Percentiles rank a stretch among this genome's conserved stretches.
phyloP scores from a whole-genome alignment of 2,797 vertebrate genomes.

The Natrix natrix region DNA sequence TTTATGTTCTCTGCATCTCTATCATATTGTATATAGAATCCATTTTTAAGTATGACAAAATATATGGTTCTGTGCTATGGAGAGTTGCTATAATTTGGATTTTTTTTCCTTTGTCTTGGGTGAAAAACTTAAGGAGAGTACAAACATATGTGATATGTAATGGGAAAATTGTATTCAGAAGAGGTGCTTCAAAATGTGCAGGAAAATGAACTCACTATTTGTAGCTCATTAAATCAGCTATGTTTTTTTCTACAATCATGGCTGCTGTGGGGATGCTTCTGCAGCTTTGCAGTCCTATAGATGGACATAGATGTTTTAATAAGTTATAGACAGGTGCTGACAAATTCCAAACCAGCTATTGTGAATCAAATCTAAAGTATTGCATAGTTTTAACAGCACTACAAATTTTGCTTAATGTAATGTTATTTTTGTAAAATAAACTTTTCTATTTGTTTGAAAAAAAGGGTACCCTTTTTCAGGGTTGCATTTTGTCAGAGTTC shows the following conservation, averaged over 20 bases:
- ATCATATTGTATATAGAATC: neutral
- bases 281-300: neutral
- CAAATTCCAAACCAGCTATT: neutral
- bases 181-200: neutral
- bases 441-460: neutral
- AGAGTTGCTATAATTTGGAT: neutral
- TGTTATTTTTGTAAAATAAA: neutral
- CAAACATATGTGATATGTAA: neutral
- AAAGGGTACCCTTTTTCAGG: neutral
- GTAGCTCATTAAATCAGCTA: neutral
- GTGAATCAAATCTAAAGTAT: neutral
- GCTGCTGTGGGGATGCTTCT: neutral
- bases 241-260: neutral
- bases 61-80: neutral
- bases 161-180: neutral
- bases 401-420: neutral
- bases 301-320: neutral
- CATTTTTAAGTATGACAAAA: neutral
- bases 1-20: neutral
- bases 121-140: neutral
- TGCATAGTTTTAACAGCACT: neutral
- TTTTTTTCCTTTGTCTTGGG: no score
- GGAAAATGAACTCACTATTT: neutral
- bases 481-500: no score
- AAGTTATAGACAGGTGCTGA: neutral